Conservation (phyloP, 2,888 invertebrate species). For the Hybos culiciformis region DNA sequence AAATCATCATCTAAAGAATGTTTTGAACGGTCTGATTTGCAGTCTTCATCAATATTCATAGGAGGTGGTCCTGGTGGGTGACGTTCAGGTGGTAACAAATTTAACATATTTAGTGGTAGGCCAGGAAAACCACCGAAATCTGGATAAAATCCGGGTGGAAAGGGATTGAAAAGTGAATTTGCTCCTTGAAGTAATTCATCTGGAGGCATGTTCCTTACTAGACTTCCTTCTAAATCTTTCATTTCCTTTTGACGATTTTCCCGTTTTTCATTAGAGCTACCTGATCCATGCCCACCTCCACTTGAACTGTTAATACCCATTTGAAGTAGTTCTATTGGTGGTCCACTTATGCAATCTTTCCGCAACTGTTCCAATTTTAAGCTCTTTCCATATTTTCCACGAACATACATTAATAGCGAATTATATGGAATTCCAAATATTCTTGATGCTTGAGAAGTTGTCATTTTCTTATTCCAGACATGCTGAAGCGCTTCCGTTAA, state of each 20-base stretch:
- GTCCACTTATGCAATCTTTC: constrained; percentile 76
- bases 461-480: constrained; percentile 94
- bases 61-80: constrained; percentile 41
- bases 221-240: constrained; percentile 30
- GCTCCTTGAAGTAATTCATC: constrained; percentile 47
- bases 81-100: constrained; percentile 66
- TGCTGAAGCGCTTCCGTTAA: constrained; percentile 80
- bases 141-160: constrained; percentile 69
- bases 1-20: constrained; percentile 47
- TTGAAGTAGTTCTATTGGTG: constrained; percentile 53
- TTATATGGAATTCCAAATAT: constrained; percentile 91
- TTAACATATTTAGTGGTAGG: constrained; percentile 72
- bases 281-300: constrained; percentile 12
- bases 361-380: constrained; percentile 74
- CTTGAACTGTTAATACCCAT: constrained; percentile 32
- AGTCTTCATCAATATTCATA: constrained; percentile 49
- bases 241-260: constrained; percentile 24
- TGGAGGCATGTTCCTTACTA: constrained; percentile 39
- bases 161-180: constrained; percentile 59
- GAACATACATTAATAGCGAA: constrained; percentile 79
- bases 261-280: constrained; percentile 36
- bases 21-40: constrained; percentile 49
- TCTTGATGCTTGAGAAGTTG: constrained; percentile 79
- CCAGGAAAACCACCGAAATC: constrained; percentile 67
- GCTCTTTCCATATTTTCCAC: constrained; percentile 87